Conservation (phyloP, 2,888 invertebrate genomes). For the Ophonus ardosiacus region DNA sequence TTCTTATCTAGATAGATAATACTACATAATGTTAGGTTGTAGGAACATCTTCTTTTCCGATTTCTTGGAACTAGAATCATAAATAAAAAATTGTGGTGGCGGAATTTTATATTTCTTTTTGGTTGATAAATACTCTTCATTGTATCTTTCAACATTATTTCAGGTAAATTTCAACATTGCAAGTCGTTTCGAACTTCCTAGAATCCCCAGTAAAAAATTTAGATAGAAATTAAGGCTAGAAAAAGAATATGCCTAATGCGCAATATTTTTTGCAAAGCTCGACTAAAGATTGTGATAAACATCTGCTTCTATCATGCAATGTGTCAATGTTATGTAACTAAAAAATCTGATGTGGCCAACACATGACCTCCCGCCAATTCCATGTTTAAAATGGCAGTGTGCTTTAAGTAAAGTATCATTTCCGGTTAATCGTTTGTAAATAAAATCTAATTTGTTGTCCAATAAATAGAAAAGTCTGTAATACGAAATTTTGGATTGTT, state of each 20-base stretch:
- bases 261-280: conserved; percentile 1
- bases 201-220: neutral
- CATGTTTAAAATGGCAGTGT: too few species aligned
- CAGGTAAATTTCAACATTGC: neutral
- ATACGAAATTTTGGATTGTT: too few species aligned
- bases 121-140: neutral
- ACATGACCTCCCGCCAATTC: too few species aligned
- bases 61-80: neutral
- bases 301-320: neutral
- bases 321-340: neutral
- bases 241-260: neutral
- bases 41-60: neutral
- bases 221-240: neutral
- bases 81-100: neutral
- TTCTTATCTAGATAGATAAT: too few species aligned
- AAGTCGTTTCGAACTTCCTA: neutral
- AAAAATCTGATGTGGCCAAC: too few species aligned
- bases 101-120: neutral
- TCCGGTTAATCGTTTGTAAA: too few species aligned
- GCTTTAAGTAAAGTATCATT: too few species aligned
- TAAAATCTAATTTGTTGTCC: too few species aligned
- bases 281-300: neutral
- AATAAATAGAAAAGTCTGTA: too few species aligned
- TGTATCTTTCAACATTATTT: neutral
- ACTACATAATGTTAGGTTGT: too few species aligned